phyloP scores from a whole-genome alignment of 2,888 invertebrate genomes.

The Rhopalosiphum nymphaeae region DNA sequence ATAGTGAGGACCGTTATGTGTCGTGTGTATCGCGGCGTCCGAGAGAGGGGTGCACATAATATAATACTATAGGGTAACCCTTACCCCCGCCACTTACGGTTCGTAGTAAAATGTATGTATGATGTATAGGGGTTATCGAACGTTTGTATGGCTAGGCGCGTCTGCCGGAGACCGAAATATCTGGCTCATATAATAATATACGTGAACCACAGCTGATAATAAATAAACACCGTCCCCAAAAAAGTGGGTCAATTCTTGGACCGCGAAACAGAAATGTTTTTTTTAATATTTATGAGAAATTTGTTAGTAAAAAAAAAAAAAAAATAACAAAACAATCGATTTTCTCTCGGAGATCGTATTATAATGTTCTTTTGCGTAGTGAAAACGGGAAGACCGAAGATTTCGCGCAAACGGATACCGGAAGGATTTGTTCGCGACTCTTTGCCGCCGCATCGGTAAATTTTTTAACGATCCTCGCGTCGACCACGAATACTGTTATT shows the following conservation, averaged over 20 bases:
- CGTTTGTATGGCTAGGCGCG: neutral
- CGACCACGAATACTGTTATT: neutral
- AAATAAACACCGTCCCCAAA: slow-evolving; percentile 27
- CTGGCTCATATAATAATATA: neutral
- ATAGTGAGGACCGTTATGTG: neutral
- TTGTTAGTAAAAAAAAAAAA: neutral
- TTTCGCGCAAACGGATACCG: slow-evolving; percentile 25
- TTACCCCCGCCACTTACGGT: neutral
- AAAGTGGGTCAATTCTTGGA: slow-evolving; percentile 33
- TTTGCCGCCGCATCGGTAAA: neutral
- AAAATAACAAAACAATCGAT: slow-evolving; percentile 8
- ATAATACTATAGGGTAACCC: neutral
- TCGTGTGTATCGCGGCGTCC: neutral
- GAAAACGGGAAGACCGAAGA: slow-evolving; percentile 2
- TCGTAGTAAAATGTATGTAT: neutral
- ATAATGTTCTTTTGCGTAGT: neutral
- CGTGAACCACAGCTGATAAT: slow-evolving; percentile 34
- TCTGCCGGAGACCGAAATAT: slow-evolving; percentile 27
- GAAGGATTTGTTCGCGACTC: slow-evolving; percentile 8
- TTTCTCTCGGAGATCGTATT: neutral
- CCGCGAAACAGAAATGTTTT: slow-evolving; percentile 25
- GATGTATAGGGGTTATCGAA: slow-evolving; percentile 37
- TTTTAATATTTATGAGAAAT: slow-evolving; percentile 51
- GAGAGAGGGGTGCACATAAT: neutral
- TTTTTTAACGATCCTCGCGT: neutral